These are phyloP conservation scores for Calypte anna DNA, from an alignment of 2,113 vertebrate species.

Conservation along the genomic window DNA sequence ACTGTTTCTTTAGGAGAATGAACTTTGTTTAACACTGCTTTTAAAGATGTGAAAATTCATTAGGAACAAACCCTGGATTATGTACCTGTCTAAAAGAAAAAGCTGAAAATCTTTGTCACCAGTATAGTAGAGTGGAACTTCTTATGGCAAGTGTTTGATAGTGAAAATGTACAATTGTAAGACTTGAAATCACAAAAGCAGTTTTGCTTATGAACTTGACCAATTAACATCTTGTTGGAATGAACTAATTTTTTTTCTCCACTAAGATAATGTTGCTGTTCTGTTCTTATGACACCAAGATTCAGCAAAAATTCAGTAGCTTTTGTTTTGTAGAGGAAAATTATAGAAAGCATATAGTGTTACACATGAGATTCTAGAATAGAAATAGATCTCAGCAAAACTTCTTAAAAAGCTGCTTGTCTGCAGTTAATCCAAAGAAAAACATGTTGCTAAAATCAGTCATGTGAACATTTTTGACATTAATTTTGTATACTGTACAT, in stretches of 20 bases:
- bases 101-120: background rate
- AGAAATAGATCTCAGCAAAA: background rate
- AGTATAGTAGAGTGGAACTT: background rate
- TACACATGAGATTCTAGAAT: background rate
- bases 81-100: background rate
- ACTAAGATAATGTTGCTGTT: background rate
- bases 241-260: background rate
- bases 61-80: background rate
- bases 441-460: background rate
- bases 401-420: background rate
- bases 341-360: background rate
- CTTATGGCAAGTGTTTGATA: background rate
- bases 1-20: background rate
- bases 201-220: conserved; percentile 1
- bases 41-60: background rate
- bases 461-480: background rate
- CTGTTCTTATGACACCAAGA: background rate
- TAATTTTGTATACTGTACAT: conserved; percentile 52
- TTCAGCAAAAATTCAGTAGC: background rate
- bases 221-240: background rate
- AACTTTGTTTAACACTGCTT: background rate
- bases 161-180: background rate
- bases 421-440: conserved; percentile 12
- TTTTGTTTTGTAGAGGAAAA: conserved; percentile 7
- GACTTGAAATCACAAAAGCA: background rate